Percentiles rank a stretch among this genome's conserved stretches.
phyloP scores from a whole-genome alignment of 2,113 vertebrate genomes.

The Amia ocellicauda region DNA sequence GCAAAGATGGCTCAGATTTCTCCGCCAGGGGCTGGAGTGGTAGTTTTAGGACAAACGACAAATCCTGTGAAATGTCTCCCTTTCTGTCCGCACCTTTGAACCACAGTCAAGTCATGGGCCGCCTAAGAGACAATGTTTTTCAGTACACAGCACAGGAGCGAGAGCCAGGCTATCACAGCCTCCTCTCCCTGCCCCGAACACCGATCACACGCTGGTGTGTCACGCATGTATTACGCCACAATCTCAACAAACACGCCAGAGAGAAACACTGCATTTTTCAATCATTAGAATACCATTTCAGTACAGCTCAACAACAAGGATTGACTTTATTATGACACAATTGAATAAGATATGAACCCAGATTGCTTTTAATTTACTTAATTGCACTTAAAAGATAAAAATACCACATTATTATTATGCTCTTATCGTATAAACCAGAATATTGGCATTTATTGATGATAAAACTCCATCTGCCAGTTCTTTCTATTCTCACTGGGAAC shows the following conservation, averaged over 20 bases:
- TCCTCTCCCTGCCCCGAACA: neutral
- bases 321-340: constrained; percentile 33
- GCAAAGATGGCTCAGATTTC: constrained; percentile 19
- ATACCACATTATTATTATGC: no score
- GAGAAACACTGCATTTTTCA: constrained; percentile 11
- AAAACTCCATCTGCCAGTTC: no score
- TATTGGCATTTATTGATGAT: no score
- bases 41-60: constrained; percentile 21
- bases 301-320: constrained; percentile 19
- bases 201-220: neutral
- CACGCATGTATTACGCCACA: constrained; percentile 1
- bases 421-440: no score
- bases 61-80: constrained; percentile 26
- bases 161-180: constrained; percentile 4
- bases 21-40: constrained; percentile 12
- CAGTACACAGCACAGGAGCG: neutral
- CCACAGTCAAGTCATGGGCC: neutral
- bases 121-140: neutral
- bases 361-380: no score
- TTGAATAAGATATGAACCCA: no score
- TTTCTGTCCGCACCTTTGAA: neutral
- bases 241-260: constrained; percentile 2
- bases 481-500: neutral
- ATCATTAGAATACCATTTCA: constrained; percentile 24
- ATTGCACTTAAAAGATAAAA: no score